phyloP scores from a whole-genome alignment of 2,797 vertebrate species.

The Sebastes trivittatus region DNA sequence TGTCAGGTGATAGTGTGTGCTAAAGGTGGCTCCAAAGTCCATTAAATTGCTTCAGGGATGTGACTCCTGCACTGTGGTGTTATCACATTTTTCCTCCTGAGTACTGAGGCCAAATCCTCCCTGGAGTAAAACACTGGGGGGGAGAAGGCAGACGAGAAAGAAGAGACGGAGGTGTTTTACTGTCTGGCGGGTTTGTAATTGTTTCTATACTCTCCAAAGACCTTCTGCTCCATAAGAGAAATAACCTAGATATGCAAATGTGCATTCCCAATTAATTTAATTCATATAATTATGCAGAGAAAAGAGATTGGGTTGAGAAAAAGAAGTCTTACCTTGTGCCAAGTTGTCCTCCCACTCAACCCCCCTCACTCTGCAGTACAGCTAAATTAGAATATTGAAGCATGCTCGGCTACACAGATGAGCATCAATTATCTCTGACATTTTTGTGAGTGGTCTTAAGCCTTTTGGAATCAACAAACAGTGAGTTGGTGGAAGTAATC shows the following conservation, averaged over 20 bases:
- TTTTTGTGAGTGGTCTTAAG: slow-evolving; percentile 59
- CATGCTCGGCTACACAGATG: slow-evolving; percentile 58
- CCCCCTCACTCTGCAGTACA: slow-evolving; percentile 51
- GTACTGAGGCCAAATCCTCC: slow-evolving; percentile 50
- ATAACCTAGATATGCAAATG: slow-evolving; percentile 78
- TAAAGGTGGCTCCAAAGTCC: slow-evolving; percentile 43
- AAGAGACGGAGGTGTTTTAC: slow-evolving; percentile 57
- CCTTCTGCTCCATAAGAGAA: slow-evolving; percentile 58
- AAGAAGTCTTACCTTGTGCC: slow-evolving; percentile 60
- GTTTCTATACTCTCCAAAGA: slow-evolving; percentile 76
- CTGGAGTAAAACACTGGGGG: slow-evolving; percentile 40
- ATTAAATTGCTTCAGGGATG: slow-evolving; percentile 65
- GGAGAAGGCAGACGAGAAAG: slow-evolving; percentile 8
- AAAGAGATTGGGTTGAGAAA: slow-evolving; percentile 60
- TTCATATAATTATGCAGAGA: slow-evolving; percentile 77
- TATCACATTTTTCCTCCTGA: slow-evolving; percentile 56
- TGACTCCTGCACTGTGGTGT: slow-evolving; percentile 35
- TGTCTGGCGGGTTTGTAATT: slow-evolving; percentile 74
- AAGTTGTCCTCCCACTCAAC: slow-evolving; percentile 51
- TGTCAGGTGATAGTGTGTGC: slow-evolving; percentile 25
- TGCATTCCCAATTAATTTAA: slow-evolving; percentile 74
- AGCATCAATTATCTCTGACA: slow-evolving; percentile 67
- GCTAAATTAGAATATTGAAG: slow-evolving; percentile 72
- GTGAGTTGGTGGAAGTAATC: slow-evolving; percentile 28
- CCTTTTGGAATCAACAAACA: slow-evolving; percentile 36